Percentiles rank a stretch among this genome's conserved stretches.
Conservation (phyloP, 1,140 invertebrate genomes). For the Drosophila suzukii region DNA sequence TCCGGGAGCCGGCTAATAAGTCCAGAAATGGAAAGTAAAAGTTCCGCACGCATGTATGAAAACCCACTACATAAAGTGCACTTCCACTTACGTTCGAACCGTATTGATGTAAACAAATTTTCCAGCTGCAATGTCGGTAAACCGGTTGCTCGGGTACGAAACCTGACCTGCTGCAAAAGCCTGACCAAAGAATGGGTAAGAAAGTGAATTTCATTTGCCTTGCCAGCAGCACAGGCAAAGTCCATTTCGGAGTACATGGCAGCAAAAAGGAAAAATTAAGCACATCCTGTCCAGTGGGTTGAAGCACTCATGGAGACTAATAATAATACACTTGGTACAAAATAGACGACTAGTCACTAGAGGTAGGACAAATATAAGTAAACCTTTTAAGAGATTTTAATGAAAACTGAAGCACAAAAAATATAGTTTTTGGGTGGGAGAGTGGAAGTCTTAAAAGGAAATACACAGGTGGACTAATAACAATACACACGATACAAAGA, state of each 20-base stretch:
- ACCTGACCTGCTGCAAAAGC: slow-evolving; percentile 59
- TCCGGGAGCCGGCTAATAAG: slow-evolving; percentile 38
- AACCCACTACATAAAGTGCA: slow-evolving; percentile 39
- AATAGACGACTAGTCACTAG: not conserved
- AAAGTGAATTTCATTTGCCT: slow-evolving; percentile 66
- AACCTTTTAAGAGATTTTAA: not conserved
- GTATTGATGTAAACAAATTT: slow-evolving; percentile 72
- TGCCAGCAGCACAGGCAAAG: slow-evolving; percentile 10
- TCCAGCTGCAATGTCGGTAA: slow-evolving; percentile 57
- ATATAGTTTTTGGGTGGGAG: no score
- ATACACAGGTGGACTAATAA: no score
- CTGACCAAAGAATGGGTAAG: slow-evolving; percentile 44
- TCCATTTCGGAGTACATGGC: not conserved
- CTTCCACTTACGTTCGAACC: slow-evolving; percentile 40
- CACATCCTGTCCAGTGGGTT: not conserved
- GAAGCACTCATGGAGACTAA: not conserved
- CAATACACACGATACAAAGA: no score
- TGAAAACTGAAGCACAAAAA: no score
- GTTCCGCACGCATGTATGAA: slow-evolving; percentile 24
- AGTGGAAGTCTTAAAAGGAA: no score
- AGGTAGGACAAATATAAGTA: not conserved
- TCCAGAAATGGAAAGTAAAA: slow-evolving; percentile 66
- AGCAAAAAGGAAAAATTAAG: slow-evolving; percentile 9
- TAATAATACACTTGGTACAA: not conserved
- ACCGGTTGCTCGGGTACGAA: slow-evolving; percentile 56